These are phyloP conservation scores for Indicator maculatus DNA, from an alignment of 2,113 vertebrate genomes.

Conservation along the genomic window DNA sequence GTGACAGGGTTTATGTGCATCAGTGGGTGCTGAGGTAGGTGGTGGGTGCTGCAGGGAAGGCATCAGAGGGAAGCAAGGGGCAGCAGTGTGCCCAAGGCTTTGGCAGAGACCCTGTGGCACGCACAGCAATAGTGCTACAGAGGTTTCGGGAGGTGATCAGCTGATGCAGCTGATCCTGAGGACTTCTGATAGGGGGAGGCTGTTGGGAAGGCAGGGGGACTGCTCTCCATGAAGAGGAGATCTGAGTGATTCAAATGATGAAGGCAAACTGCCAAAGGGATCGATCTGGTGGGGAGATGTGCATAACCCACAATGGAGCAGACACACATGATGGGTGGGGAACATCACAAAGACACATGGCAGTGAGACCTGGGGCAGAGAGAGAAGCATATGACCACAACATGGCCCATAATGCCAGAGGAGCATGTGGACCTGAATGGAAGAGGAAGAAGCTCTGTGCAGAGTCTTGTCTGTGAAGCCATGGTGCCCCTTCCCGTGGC, in stretches of 20 bases:
- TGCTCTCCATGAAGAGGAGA: not conserved
- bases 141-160: accelerated
- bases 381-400: not conserved
- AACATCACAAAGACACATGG: not conserved
- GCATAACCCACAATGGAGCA: accelerated
- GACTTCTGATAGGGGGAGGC: not conserved
- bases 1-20: constrained; percentile 29
- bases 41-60: accelerated
- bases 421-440: not conserved
- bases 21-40: not conserved
- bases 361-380: not conserved
- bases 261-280: not conserved
- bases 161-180: not conserved
- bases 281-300: accelerated
- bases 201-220: not conserved
- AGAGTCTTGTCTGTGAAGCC: accelerated
- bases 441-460: not conserved
- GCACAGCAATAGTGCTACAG: accelerated
- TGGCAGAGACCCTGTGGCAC: not conserved
- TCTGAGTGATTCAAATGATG: not conserved
- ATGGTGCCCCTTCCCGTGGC: not conserved
- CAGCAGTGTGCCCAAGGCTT: not conserved
- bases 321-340: not conserved
- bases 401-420: not conserved
- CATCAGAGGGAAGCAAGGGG: not conserved